phyloP scores from a whole-genome alignment of 53 echinoderm and acorn worm genomes.

The Astropecten irregularis region DNA sequence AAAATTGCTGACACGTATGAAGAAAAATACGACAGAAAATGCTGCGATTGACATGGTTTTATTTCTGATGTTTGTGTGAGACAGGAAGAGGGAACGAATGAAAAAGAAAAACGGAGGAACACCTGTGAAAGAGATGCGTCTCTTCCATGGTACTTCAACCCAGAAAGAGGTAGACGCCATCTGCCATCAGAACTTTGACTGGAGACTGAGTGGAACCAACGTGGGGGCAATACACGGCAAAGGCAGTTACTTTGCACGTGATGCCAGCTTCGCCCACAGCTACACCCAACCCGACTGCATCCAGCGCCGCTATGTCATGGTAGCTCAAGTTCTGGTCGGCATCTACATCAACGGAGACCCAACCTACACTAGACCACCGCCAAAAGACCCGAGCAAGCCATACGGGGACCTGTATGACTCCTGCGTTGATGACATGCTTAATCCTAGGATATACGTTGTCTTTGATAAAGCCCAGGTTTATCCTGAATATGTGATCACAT shows the following conservation, averaged over 20 bases:
- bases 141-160: conserved; percentile 51
- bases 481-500: conserved; percentile 58
- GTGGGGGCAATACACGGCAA: conserved; percentile 40
- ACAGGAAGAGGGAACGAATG: conserved; percentile 50
- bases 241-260: conserved; percentile 61
- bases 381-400: neutral
- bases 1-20: too few species aligned
- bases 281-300: neutral
- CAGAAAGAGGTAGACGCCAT: conserved; percentile 20
- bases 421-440: conserved; percentile 26
- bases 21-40: too few species aligned
- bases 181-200: conserved; percentile 65
- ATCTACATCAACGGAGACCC: neutral
- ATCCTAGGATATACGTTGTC: conserved; percentile 58
- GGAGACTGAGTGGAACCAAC: conserved; percentile 50
- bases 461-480: conserved; percentile 59
- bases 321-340: conserved; percentile 58
- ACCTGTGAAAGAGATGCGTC: conserved; percentile 10
- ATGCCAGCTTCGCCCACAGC: conserved; percentile 34
- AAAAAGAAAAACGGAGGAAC: neutral
- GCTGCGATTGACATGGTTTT: too few species aligned
- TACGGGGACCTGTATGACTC: conserved; percentile 44
- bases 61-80: neutral
- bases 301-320: conserved; percentile 20
- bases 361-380: conserved; percentile 35